Conservation (phyloP, 23 tunicate genomes). For the Diplosoma virens region DNA sequence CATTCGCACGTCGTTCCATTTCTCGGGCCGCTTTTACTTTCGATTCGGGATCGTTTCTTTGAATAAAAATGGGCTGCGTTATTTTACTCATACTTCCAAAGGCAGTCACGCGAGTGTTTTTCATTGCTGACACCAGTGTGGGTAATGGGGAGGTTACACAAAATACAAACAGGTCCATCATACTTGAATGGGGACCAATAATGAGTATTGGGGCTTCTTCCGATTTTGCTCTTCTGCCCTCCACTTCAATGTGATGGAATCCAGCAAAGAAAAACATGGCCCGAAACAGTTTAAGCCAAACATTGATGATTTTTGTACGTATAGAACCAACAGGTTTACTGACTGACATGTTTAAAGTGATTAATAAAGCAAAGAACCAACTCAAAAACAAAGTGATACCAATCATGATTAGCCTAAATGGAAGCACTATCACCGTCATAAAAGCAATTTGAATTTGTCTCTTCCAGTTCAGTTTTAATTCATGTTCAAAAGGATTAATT, state of each 20-base stretch:
- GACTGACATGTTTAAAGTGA: conserved; percentile 5
- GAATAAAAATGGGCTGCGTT: conserved; percentile 52
- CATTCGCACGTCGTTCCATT: conserved; percentile 22
- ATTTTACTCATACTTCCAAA: conserved; percentile 50
- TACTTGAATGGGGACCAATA: conserved; percentile 64
- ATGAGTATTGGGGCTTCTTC: conserved; percentile 56
- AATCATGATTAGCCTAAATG: conserved; percentile 3
- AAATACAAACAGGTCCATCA: conserved; percentile 34
- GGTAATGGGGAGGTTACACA: conserved; percentile 46
- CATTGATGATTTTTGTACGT: background rate
- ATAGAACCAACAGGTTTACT: conserved; percentile 9
- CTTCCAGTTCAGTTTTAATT: background rate
- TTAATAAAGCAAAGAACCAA: background rate
- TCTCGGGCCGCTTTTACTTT: conserved; percentile 45
- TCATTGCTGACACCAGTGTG: conserved; percentile 44
- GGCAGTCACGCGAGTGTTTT: conserved; percentile 32
- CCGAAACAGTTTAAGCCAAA: conserved; percentile 28
- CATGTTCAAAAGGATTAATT: conserved; percentile 68
- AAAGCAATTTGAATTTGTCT: conserved; percentile 29
- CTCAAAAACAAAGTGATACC: background rate
- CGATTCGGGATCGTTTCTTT: conserved; percentile 56
- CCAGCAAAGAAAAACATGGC: conserved; percentile 34
- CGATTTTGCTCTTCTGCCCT: conserved; percentile 32
- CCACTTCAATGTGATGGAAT: conserved; percentile 42
- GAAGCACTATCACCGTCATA: conserved; percentile 37